Evolutionary conservation across 2,797 vertebrate genomes (phyloP), one percentile per base, ranked within the genome.

Genomic region (Synanceia verrucosa): DNA sequence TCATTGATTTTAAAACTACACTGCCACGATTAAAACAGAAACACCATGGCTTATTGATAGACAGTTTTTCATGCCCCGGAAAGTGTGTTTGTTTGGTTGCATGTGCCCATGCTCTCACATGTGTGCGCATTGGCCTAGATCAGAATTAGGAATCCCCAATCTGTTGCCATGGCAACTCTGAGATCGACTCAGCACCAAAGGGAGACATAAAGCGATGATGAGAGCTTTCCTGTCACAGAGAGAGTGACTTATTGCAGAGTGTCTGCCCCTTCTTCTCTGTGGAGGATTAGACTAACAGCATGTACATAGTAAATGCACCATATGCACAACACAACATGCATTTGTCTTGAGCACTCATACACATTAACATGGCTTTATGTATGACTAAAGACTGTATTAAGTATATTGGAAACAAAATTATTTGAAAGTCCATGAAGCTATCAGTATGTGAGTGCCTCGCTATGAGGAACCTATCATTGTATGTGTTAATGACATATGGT

Each of bases 91-190:
- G 18, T 59, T 69, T 65, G 48, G 60, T 48, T 66, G 43, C 29
- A 44, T 74, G 21, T 31, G 13, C 33, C 51, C 51, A 44, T 61
- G 31, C 24, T 6, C 24, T 57, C 50, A n/a, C 47, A 16, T 66
- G 50, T 69, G 33, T 43, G 66, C 1, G 2, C 76, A 73, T 51
- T 82, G 74, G 76, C 78, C 76, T 81, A 74, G 57, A 86, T 86
- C 71, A 61, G 75, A 64, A 78, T 73, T 73, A 83, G 83, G 85
- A 86, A 78, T 79, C 70, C 82, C 84, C 79, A 86, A 90, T 86
- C 70, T 87, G 90, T 90, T 84, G 85, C 53, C 87, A 89, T 88
- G 82, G 88, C 84, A 90, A 92, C 87, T 64, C 82, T 76, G 76
- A 72, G 43, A 79, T 84, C 43, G 4, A 86, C 79, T 83, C 65